These are phyloP conservation scores for Epinotia demarniana DNA, from an alignment of 2,888 invertebrate species.

Conservation along the genomic window DNA sequence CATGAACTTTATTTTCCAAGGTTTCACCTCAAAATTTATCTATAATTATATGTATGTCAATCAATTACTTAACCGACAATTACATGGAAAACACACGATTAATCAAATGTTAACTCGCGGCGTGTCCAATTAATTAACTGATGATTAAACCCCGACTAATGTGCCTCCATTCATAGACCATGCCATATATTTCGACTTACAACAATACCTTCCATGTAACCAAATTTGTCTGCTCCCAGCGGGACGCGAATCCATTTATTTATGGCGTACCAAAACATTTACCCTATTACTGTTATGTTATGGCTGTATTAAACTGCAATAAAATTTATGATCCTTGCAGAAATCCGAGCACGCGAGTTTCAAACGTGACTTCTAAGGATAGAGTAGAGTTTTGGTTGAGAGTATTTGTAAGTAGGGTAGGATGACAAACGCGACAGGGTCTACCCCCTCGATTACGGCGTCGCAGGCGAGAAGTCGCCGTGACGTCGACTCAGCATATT, in stretches of 20 bases:
- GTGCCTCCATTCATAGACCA: slow-evolving; percentile 36
- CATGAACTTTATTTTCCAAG: slow-evolving; percentile 11
- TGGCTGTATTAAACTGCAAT: slow-evolving; percentile 83
- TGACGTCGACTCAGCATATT: slow-evolving; percentile 80
- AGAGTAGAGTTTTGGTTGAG: slow-evolving; percentile 53
- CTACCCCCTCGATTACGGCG: slow-evolving; percentile 80
- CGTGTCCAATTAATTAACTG: slow-evolving; percentile 39
- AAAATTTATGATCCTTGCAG: slow-evolving; percentile 81
- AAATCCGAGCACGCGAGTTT: slow-evolving; percentile 51
- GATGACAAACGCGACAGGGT: slow-evolving; percentile 73
- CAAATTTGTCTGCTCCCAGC: slow-evolving; percentile 74
- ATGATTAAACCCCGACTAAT: slow-evolving; percentile 33
- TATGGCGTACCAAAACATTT: slow-evolving; percentile 84
- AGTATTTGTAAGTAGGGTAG: slow-evolving; percentile 60
- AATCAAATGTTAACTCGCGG: slow-evolving; percentile 43
- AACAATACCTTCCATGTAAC: slow-evolving; percentile 53
- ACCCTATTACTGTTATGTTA: slow-evolving; percentile 83
- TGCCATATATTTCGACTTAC: slow-evolving; percentile 32
- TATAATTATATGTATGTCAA: slow-evolving; percentile 16
- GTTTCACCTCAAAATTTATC: not conserved
- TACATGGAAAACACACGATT: slow-evolving; percentile 32
- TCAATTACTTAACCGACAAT: slow-evolving; percentile 39
- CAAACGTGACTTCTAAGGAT: slow-evolving; percentile 24
- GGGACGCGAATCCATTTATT: slow-evolving; percentile 76
- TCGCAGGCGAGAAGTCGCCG: slow-evolving; percentile 76